phyloP scores from a whole-genome alignment of 2,888 invertebrate species.

The Nomada ruficornis region DNA sequence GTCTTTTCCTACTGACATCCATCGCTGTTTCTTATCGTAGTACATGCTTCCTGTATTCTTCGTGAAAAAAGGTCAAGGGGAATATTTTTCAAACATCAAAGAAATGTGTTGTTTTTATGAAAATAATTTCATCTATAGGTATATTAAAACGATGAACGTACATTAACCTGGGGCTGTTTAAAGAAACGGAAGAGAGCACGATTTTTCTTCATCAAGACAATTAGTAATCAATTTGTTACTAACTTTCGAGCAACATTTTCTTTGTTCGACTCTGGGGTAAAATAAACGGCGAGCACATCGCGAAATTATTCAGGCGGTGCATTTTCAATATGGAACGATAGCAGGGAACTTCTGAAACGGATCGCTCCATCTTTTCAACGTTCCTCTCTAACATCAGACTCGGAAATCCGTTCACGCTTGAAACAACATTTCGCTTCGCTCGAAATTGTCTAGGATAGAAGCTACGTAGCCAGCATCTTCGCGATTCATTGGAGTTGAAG shows the following conservation, averaged over 20 bases:
- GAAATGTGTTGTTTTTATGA: no score
- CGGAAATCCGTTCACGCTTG: constrained; percentile 10
- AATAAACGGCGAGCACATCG: neutral
- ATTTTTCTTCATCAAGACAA: no score
- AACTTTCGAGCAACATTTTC: neutral
- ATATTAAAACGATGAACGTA: no score
- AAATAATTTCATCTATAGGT: no score
- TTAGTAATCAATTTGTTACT: neutral
- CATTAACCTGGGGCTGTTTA: no score
- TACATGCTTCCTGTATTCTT: no score
- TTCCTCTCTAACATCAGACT: constrained; percentile 4
- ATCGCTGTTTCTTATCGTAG: no score
- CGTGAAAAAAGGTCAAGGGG: no score
- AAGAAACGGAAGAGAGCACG: no score
- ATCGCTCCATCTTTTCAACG: constrained; percentile 1
- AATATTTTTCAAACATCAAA: no score
- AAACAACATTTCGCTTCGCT: constrained; percentile 12
- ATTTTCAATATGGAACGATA: constrained; percentile 5
- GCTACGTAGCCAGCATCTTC: neutral
- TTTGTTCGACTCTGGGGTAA: neutral
- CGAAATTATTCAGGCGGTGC: neutral
- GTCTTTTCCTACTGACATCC: no score
- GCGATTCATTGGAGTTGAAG: neutral
- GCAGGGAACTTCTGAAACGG: neutral
- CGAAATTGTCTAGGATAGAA: constrained; percentile 9